Evolutionary conservation across 1,140 invertebrate genomes (phyloP).

Genomic region (Bombus huntii): DNA sequence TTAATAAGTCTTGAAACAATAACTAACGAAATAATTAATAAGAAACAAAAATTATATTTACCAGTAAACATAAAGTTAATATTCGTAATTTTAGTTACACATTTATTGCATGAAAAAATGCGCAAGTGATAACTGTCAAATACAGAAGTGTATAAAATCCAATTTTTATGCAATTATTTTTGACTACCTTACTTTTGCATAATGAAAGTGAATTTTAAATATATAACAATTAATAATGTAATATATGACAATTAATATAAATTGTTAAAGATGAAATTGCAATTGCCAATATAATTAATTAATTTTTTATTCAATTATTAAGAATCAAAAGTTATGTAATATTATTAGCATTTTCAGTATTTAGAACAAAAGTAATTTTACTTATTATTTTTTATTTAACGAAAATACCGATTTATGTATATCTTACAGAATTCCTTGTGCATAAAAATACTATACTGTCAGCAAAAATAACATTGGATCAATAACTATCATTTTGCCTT

Average conservation of each 20-base stretch:
- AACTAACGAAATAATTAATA: neutral
- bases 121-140: neutral
- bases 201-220: neutral
- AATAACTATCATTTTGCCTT: conserved; percentile 7
- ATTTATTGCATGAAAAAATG: neutral
- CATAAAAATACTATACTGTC: neutral
- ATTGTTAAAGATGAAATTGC: neutral
- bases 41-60: neutral
- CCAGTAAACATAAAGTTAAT: neutral
- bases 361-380: neutral
- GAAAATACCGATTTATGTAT: neutral
- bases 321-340: neutral
- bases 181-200: no score
- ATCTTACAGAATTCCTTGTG: neutral
- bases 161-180: no score
- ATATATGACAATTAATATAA: neutral
- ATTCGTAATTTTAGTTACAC: neutral
- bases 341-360: neutral
- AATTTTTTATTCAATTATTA: neutral
- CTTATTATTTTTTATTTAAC: neutral
- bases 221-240: neutral
- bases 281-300: neutral
- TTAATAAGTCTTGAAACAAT: no score
- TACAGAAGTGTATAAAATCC: neutral
- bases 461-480: conserved; percentile 23